These are phyloP conservation scores for Sparus aurata DNA, from an alignment of 2,797 vertebrate species.

Conservation along the genomic window DNA sequence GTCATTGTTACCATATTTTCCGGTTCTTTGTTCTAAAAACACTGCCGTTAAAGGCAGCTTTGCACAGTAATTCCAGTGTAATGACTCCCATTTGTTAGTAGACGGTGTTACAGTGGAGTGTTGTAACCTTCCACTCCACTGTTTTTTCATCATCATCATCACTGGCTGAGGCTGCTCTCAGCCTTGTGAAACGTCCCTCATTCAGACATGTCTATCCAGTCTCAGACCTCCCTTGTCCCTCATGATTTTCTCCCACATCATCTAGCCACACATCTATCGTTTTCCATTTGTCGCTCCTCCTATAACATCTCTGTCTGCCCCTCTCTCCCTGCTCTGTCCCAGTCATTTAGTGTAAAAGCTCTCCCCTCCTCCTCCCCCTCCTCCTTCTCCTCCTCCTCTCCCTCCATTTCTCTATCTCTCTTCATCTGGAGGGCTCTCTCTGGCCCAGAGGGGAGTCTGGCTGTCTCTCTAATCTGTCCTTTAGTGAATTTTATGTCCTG, in stretches of 20 bases:
- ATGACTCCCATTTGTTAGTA: constrained; percentile 23
- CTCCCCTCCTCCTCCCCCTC: constrained; percentile 10
- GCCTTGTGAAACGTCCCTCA: constrained; percentile 22
- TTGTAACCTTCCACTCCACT: constrained; percentile 6
- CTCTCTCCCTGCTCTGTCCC: constrained; percentile 62
- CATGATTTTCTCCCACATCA: constrained; percentile 56
- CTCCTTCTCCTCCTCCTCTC: constrained; percentile 9
- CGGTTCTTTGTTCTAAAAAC: constrained; percentile 17
- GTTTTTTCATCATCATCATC: constrained; percentile 19
- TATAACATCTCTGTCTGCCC: constrained; percentile 75
- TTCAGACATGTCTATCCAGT: constrained; percentile 30
- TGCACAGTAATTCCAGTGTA: constrained; percentile 20
- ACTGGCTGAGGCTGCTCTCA: constrained; percentile 1
- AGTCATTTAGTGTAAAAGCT: constrained; percentile 72
- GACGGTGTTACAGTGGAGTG: not conserved
- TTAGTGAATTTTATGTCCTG: constrained; percentile 45
- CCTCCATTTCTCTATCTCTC: constrained; percentile 61
- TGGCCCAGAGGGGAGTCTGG: constrained; percentile 60
- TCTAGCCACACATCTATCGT: constrained; percentile 64
- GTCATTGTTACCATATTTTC: constrained; percentile 10
- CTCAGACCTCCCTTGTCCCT: constrained; percentile 39
- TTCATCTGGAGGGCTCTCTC: constrained; percentile 73
- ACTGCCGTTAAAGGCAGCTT: not conserved
- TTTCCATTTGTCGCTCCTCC: constrained; percentile 74
- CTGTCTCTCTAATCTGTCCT: constrained; percentile 66